These are phyloP conservation scores for Heliangelus exortis DNA, from an alignment of 2,797 vertebrate species.

Conservation along the genomic window DNA sequence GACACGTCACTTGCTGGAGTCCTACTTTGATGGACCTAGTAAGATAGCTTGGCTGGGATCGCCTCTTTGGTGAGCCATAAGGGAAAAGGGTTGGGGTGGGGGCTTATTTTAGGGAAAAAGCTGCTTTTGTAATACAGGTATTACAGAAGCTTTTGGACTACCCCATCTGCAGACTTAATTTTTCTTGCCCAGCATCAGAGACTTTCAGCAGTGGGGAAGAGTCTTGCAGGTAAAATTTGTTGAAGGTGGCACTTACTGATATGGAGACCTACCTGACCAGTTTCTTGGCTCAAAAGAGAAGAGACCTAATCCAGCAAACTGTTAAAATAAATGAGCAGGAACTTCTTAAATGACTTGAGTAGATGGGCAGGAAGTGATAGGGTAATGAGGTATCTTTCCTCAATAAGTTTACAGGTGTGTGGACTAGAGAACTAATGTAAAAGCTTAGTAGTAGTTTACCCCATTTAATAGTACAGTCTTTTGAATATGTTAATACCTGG, in stretches of 20 bases:
- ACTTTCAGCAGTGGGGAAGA: not conserved
- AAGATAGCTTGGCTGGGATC: conserved; percentile 58
- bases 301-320: not conserved
- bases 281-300: conserved; percentile 27
- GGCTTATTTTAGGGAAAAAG: conserved; percentile 28
- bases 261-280: not conserved
- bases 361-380: not conserved
- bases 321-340: not conserved
- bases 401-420: not conserved
- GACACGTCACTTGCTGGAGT: conserved; percentile 53
- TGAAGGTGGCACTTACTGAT: not conserved
- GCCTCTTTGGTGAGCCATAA: conserved; percentile 54
- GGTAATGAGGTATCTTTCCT: not conserved
- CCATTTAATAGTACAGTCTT: not conserved
- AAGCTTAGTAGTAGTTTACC: not conserved
- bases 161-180: not conserved
- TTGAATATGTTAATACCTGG: not conserved
- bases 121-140: conserved; percentile 29
- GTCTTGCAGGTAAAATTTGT: not conserved
- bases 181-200: not conserved
- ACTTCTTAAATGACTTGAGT: not conserved
- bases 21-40: conserved; percentile 62
- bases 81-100: conserved; percentile 29
- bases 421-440: not conserved
- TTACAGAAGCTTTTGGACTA: conserved; percentile 33